phyloP scores from a whole-genome alignment of 2,113 vertebrate species.

The Grammatotria lemairii region DNA sequence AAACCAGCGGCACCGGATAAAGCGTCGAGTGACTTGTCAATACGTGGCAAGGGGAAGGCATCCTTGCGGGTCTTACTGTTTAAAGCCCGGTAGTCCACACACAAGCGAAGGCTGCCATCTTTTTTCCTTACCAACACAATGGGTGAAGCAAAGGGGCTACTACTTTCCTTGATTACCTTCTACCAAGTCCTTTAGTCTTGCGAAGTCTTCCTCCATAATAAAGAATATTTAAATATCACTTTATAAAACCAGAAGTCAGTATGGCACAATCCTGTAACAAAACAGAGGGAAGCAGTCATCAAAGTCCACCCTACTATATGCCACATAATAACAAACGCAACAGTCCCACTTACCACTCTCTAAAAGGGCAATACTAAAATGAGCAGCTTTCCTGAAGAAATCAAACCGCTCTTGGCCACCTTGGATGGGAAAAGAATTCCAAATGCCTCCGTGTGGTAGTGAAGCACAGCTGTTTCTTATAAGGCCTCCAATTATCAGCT shows the following conservation, averaged over 20 bases:
- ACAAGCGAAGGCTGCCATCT: too few relatives aligned
- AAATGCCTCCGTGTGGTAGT: background rate
- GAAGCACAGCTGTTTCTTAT: background rate
- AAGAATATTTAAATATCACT: too few relatives aligned
- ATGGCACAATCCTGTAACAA: background rate
- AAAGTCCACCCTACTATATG: background rate
- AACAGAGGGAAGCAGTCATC: background rate
- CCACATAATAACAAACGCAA: accelerated
- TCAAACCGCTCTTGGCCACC: background rate
- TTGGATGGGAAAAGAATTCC: background rate
- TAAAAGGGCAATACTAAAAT: background rate
- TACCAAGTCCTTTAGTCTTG: too few relatives aligned
- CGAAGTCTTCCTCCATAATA: too few relatives aligned
- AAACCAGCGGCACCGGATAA: too few relatives aligned
- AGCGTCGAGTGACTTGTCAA: too few relatives aligned
- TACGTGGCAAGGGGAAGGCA: too few relatives aligned
- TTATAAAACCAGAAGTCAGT: background rate
- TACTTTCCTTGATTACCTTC: too few relatives aligned
- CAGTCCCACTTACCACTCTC: background rate
- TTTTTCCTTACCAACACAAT: too few relatives aligned
- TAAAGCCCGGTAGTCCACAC: too few relatives aligned
- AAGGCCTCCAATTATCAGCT: background rate
- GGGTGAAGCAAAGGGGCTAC: too few relatives aligned
- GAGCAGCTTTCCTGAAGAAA: background rate
- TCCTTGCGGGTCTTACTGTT: too few relatives aligned